Base-by-base conservation (phyloP, 2,888 invertebrate genomes). In the Hirtodrosophila cameraria region DNA sequence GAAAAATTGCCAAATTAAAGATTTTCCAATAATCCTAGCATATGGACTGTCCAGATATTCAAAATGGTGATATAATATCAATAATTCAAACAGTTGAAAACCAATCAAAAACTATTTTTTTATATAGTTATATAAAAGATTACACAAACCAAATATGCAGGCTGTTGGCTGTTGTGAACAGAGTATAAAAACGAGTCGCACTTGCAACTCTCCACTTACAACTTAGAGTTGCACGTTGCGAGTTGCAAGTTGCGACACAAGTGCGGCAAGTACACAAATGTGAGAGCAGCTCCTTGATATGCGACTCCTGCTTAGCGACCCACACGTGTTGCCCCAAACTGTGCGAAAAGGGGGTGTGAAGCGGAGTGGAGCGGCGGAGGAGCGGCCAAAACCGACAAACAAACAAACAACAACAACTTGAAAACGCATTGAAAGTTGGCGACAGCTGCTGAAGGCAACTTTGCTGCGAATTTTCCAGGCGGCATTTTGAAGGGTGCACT, bases 291-390 rank as follows among this genome's bases (percentile, higher is more conserved):
- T 23, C 38, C 52, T 43, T 28, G 43, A 46, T 18, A 9, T 41
- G 45, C 41, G 20, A 20, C 53, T 42, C 30, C 45, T n/a, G n/a
- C n/a, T 35, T 27, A 27, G n/a, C 33, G 60, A 13, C 13, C 13
- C 74, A 74, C 74, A 74, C 74, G 75, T 74, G 69, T 80, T 80
- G 68, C 69, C 46, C 63, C n/a, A n/a, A 55, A 54, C 72, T 64
- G 67, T 63, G 54, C 42, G 41, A 67, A 59, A 27, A 30, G 35
- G 35, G 50, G n/a, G n/a, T n/a, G n/a, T n/a, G n/a, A n/a, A n/a
- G n/a, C n/a, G n/a, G n/a, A n/a, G n/a, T n/a, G n/a, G 16, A 6
- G 18, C 5, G 3, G 2, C 2, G 9, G 15, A 0, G 23, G 9
- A 4, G 4, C 13, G 18, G 15, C n/a, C n/a, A 30, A 4, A 8